A percentile compares a stretch with the other conserved stretches of the same genome.
phyloP scores from a whole-genome alignment of 2,113 vertebrate species.

The Gobius niger region DNA sequence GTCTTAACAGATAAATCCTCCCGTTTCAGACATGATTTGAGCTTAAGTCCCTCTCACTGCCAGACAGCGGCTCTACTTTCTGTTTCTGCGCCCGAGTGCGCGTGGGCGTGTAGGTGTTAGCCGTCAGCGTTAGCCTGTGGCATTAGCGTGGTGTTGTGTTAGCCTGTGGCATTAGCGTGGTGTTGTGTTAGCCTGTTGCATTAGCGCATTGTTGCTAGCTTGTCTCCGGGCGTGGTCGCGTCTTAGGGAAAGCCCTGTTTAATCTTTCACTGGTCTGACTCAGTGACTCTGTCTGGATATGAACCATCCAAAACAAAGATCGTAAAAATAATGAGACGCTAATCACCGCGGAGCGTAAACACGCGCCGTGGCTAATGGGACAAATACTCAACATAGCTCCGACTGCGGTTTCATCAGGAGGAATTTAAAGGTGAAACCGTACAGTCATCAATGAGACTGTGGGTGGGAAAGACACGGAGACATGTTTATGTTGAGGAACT shows the following conservation, averaged over 20 bases:
- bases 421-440: no score
- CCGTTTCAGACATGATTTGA: no score
- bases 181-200: not conserved
- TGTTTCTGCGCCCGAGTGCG: not conserved
- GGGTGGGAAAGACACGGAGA: no score
- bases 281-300: constrained; percentile 50
- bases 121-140: no score
- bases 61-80: constrained; percentile 13
- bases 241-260: constrained; percentile 40
- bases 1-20: no score
- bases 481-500: no score
- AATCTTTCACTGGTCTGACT: constrained; percentile 49
- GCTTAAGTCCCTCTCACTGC: not conserved
- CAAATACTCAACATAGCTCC: not conserved
- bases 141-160: not conserved
- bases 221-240: constrained; percentile 48
- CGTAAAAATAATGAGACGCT: not conserved
- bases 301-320: constrained; percentile 41
- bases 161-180: not conserved
- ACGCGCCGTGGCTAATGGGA: not conserved
- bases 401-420: not conserved
- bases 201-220: not conserved
- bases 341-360: not conserved
- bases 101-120: no score
- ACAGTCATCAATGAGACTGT: no score